Evolutionary conservation across 2,113 vertebrate genomes (phyloP).

Genomic region (Chamaetylas fuelleborni): DNA sequence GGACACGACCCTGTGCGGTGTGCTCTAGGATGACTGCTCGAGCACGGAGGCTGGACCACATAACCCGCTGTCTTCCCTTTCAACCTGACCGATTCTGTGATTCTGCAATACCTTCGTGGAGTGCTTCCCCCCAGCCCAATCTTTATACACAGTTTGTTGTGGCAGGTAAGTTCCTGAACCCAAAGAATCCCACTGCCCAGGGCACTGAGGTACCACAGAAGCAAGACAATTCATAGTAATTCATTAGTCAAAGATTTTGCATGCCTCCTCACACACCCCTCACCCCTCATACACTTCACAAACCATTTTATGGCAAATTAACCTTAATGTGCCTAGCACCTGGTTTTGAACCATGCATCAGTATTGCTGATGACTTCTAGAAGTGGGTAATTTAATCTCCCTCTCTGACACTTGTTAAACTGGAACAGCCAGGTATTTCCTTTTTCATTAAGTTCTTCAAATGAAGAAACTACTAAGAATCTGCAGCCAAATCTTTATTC

Average conservation of each 20-base stretch:
- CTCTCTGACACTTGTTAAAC: neutral
- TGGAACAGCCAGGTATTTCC: neutral
- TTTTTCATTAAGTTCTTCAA: neutral
- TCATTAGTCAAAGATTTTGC: neutral
- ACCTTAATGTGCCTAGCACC: no score
- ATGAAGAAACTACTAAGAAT: neutral
- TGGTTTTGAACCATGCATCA: neutral
- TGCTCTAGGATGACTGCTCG: neutral
- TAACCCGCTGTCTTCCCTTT: no score
- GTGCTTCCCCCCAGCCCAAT: neutral
- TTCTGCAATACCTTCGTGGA: rapidly evolving
- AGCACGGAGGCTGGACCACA: neutral
- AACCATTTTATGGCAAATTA: neutral
- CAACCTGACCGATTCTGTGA: neutral
- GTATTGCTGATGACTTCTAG: neutral
- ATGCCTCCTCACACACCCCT: rapidly evolving
- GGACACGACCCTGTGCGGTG: no score
- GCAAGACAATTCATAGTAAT: neutral
- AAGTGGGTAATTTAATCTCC: neutral
- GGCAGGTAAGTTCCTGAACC: neutral
- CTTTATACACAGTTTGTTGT: rapidly evolving
- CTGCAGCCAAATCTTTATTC: rapidly evolving
- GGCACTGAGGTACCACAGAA: neutral
- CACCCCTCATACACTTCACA: rapidly evolving
- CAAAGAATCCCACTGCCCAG: neutral